Percentiles rank a stretch among this genome's conserved stretches.
Evolutionary conservation across 2,113 vertebrate genomes (phyloP).

Genomic region (Tonatia bakeri): DNA sequence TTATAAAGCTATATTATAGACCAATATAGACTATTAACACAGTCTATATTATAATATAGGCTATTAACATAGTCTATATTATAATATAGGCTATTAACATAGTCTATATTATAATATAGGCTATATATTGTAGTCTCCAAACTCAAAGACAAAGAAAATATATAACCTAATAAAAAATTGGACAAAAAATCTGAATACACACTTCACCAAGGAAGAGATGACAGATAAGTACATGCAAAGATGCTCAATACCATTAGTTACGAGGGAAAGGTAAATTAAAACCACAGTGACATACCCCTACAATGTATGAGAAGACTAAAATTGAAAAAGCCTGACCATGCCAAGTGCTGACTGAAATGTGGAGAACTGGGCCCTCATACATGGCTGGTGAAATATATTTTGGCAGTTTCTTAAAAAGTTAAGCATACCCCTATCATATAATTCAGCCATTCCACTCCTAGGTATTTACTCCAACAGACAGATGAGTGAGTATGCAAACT

Average conservation of each 20-base stretch:
- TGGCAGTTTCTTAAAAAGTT: neutral
- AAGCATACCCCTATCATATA: neutral
- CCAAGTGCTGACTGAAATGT: neutral
- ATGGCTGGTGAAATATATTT: neutral
- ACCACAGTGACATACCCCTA: neutral
- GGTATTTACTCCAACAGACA: neutral
- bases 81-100: neutral
- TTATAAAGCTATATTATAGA: neutral
- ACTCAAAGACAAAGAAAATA: neutral
- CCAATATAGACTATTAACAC: neutral
- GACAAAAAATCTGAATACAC: neutral
- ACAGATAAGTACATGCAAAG: neutral
- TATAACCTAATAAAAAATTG: neutral
- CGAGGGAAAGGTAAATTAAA: slow-evolving; percentile 10
- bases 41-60: neutral
- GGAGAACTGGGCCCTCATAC: neutral
- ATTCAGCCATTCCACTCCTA: neutral
- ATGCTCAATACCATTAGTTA: neutral
- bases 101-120: neutral
- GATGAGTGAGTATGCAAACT: neutral
- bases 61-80: too few relatives aligned
- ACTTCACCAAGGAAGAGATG: neutral
- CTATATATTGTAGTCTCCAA: neutral
- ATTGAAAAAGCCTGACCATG: neutral
- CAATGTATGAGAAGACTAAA: neutral